These are phyloP conservation scores for Dioctria rufipes DNA, from an alignment of 2,888 invertebrate species.

Conservation along the genomic window DNA sequence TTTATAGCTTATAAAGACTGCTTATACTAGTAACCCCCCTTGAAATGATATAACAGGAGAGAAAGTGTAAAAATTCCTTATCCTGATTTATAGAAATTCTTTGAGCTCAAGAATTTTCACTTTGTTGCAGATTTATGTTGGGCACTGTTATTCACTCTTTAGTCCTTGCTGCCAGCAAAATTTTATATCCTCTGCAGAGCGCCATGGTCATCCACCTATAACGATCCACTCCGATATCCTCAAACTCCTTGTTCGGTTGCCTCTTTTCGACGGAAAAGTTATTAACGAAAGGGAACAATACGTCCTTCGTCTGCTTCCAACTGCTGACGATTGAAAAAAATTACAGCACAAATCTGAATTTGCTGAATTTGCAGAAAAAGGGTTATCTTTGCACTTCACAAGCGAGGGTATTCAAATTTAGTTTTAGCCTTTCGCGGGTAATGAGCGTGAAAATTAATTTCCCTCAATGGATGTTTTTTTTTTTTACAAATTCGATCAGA, in stretches of 20 bases:
- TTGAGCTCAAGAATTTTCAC: slow-evolving; percentile 53
- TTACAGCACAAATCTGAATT: slow-evolving; percentile 31
- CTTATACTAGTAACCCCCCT: neutral
- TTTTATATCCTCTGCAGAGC: neutral
- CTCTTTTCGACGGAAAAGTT: slow-evolving; percentile 50
- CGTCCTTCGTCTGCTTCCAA: slow-evolving; percentile 31
- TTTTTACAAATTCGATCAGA: slow-evolving; percentile 25
- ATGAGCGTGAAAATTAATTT: slow-evolving; percentile 56
- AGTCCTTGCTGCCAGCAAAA: neutral
- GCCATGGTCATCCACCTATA: slow-evolving; percentile 40
- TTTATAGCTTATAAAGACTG: neutral
- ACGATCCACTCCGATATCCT: neutral
- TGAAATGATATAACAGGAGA: slow-evolving; percentile 25
- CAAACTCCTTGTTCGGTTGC: slow-evolving; percentile 46
- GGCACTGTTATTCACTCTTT: slow-evolving; percentile 11
- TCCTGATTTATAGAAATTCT: slow-evolving; percentile 55
- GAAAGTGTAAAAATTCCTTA: slow-evolving; percentile 50
- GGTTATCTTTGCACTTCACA: slow-evolving; percentile 49
- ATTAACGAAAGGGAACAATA: slow-evolving; percentile 53
- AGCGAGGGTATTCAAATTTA: slow-evolving; percentile 40
- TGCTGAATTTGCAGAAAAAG: slow-evolving; percentile 49
- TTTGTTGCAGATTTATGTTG: slow-evolving; percentile 51
- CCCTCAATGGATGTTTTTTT: slow-evolving; percentile 28
- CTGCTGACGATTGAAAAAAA: slow-evolving; percentile 49
- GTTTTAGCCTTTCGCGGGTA: slow-evolving; percentile 45